These are phyloP conservation scores for Drosophila kikkawai DNA, from an alignment of 1,140 invertebrate species.

Conservation along the genomic window DNA sequence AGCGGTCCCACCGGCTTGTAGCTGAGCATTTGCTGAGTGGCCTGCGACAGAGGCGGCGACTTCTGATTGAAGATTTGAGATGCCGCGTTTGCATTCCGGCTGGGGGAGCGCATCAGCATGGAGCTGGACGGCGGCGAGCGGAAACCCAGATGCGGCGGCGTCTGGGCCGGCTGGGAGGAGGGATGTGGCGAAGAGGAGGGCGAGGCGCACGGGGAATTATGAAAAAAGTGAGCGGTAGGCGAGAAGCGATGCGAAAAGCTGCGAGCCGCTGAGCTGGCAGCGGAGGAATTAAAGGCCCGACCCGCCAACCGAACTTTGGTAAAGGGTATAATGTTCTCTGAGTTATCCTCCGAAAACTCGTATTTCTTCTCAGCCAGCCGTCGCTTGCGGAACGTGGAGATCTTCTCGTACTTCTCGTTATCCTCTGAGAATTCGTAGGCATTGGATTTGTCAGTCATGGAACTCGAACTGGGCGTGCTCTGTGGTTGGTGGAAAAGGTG, in stretches of 20 bases:
- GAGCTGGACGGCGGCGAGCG: conserved; percentile 84
- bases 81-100: conserved; percentile 53
- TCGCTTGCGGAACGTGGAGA: conserved; percentile 92
- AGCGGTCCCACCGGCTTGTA: conserved; percentile 77
- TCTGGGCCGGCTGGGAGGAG: conserved; percentile 60
- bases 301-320: conserved; percentile 84
- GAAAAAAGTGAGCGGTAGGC: conserved; percentile 71
- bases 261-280: conserved; percentile 51
- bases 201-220: conserved; percentile 80
- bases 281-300: conserved; percentile 58
- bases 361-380: conserved; percentile 96
- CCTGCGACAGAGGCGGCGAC: conserved; percentile 78
- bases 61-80: conserved; percentile 73
- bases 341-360: conserved; percentile 94
- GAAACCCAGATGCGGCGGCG: conserved; percentile 78
- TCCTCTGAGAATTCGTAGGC: conserved; percentile 95
- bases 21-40: conserved; percentile 81
- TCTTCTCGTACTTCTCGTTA: conserved; percentile 92
- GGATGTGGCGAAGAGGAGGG: conserved; percentile 80
- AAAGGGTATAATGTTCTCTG: conserved; percentile 93
- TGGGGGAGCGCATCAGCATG: conserved; percentile 77
- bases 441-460: conserved; percentile 86
- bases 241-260: conserved; percentile 60
- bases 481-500: background rate
- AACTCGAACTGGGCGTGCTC: conserved; percentile 54